phyloP scores from a whole-genome alignment of 1,140 invertebrate species.

The Drosophila melanica region DNA sequence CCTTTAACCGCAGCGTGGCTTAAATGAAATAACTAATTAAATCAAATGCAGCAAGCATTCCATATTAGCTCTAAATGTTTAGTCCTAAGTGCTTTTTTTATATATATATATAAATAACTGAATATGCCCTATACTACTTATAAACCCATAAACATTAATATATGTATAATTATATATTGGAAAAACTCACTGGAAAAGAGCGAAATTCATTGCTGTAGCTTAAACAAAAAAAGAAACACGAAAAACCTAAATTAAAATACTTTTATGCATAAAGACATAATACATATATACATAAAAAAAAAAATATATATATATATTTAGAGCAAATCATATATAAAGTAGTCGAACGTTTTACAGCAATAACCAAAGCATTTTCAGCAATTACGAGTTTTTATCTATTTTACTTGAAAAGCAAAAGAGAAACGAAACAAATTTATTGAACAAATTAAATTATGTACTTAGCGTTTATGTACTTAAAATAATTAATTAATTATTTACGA shows the following conservation, averaged over 20 bases:
- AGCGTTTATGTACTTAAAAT: slow-evolving; percentile 51
- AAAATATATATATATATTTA: slow-evolving; percentile 44
- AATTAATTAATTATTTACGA: slow-evolving; percentile 37
- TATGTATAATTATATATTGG: slow-evolving; percentile 28
- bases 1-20: slow-evolving; percentile 77
- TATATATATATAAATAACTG: slow-evolving; percentile 4
- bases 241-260: slow-evolving; percentile 22
- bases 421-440: slow-evolving; percentile 41
- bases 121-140: neutral
- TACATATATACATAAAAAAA: slow-evolving; percentile 17
- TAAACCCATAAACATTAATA: slow-evolving; percentile 21
- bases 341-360: slow-evolving; percentile 77
- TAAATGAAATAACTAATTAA: slow-evolving; percentile 40
- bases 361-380: slow-evolving; percentile 78
- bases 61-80: slow-evolving; percentile 31
- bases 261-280: slow-evolving; percentile 25
- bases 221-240: slow-evolving; percentile 21
- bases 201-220: slow-evolving; percentile 54
- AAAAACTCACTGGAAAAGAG: slow-evolving; percentile 45
- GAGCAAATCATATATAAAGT: slow-evolving; percentile 48
- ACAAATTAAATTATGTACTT: slow-evolving; percentile 57
- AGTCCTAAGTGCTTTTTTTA: slow-evolving; percentile 35
- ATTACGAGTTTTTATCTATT: slow-evolving; percentile 40
- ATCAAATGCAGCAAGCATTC: slow-evolving; percentile 38
- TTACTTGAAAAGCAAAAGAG: slow-evolving; percentile 33